Evolutionary conservation across 2,113 vertebrate genomes (phyloP).

Genomic region (Axis porcinus): DNA sequence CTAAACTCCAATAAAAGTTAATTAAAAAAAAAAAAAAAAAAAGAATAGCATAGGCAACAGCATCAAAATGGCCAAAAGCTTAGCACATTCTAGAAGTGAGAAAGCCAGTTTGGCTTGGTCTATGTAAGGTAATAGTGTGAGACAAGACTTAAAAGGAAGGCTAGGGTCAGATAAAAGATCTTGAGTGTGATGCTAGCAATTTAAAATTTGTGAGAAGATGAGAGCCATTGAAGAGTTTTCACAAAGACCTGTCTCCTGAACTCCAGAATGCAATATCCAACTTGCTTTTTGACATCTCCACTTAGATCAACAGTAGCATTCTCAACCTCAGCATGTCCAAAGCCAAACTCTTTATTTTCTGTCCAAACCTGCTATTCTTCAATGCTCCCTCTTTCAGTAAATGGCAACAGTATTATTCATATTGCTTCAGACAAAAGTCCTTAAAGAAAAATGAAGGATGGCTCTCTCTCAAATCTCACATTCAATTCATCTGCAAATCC

Average conservation of each 20-base stretch:
- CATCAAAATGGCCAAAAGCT: background rate
- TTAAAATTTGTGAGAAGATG: background rate
- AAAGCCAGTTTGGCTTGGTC: background rate
- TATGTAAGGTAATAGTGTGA: background rate
- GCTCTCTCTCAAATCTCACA: background rate
- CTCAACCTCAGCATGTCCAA: background rate
- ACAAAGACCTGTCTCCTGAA: background rate
- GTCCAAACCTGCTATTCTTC: background rate
- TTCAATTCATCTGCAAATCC: background rate
- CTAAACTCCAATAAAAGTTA: too few relatives aligned
- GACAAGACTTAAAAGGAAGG: background rate
- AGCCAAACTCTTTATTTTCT: background rate
- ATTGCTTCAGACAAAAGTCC: background rate
- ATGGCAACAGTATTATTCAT: background rate
- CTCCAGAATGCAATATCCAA: background rate
- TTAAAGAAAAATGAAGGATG: background rate
- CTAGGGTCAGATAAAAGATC: background rate
- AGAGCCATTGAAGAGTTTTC: background rate
- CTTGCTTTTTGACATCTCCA: background rate
- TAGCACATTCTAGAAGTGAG: background rate
- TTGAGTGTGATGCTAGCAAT: background rate
- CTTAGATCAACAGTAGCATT: background rate
- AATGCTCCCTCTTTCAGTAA: background rate
- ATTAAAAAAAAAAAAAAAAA: background rate
- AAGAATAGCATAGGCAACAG: background rate